Percentiles rank a stretch among this genome's conserved stretches.
phyloP scores from a whole-genome alignment of 64 coral and sea anemone genomes.

The Stichodactyla helianthus region DNA sequence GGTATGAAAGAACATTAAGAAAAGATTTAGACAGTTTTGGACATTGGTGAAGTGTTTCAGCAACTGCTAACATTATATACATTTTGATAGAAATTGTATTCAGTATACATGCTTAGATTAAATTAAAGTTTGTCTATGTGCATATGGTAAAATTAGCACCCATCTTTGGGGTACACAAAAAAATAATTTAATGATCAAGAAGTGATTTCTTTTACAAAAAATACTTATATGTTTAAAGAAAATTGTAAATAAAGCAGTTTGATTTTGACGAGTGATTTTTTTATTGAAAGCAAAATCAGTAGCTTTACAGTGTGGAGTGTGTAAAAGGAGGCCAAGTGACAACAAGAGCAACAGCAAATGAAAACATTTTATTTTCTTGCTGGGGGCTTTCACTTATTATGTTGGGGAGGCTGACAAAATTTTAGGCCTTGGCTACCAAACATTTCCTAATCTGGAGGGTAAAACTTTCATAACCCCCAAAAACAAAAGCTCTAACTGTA shows the following conservation, averaged over 20 bases:
- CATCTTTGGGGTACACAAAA: not conserved
- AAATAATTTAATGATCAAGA: not conserved
- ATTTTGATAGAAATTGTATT: too few species aligned
- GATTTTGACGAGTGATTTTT: not conserved
- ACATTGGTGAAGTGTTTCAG: too few species aligned
- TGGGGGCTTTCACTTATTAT: not conserved
- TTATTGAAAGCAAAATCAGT: too few species aligned
- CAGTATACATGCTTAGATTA: not conserved
- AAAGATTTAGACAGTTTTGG: not conserved
- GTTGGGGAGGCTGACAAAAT: too few species aligned
- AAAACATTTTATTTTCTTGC: not conserved
- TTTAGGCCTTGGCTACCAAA: too few species aligned
- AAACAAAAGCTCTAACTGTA: too few species aligned
- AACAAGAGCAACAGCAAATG: too few species aligned
- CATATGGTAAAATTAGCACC: not conserved
- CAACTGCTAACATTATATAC: too few species aligned
- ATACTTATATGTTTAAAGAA: not conserved
- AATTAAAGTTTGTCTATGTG: not conserved
- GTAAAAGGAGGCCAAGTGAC: too few species aligned
- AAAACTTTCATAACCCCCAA: too few species aligned
- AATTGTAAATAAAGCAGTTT: conserved; percentile 1
- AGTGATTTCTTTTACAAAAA: not conserved
- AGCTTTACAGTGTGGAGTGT: too few species aligned
- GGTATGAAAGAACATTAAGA: too few species aligned
- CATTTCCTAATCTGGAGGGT: not conserved